Evolutionary conservation across 1,140 invertebrate genomes (phyloP).

Genomic region (Pseudomyrmex pallidus): DNA sequence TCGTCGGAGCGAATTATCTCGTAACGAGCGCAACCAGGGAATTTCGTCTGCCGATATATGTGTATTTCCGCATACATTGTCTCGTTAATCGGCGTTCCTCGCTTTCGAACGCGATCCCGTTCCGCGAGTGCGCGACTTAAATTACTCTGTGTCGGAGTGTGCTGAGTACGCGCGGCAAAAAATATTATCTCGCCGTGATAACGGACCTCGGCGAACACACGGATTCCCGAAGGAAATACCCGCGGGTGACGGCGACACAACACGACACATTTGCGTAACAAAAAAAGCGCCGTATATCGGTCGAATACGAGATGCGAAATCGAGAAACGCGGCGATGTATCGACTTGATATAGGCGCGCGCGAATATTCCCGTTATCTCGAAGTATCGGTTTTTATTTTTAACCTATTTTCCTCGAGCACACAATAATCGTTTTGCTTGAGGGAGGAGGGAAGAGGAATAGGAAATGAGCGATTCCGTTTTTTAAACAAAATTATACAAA

Average conservation of each 20-base stretch:
- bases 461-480: conserved; percentile 1
- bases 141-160: conserved; percentile 36
- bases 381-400: conserved; percentile 43
- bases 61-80: conserved; percentile 24
- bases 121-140: conserved; percentile 31
- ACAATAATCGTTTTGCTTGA: no score
- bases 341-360: conserved; percentile 25
- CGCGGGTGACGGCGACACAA: background rate
- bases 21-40: background rate
- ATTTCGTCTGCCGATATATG: background rate
- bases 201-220: conserved; percentile 44
- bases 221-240: conserved; percentile 53
- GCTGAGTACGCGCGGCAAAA: conserved; percentile 54
- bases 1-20: background rate
- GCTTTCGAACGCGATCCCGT: conserved; percentile 20
- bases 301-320: conserved; percentile 35
- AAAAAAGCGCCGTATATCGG: conserved; percentile 12
- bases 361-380: background rate
- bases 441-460: background rate
- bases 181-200: conserved; percentile 67
- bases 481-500: background rate
- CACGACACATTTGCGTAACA: conserved; percentile 47
- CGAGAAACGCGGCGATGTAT: conserved; percentile 34
- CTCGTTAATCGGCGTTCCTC: conserved; percentile 56
- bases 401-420: conserved; percentile 13